Base-by-base conservation (phyloP, 2,888 invertebrate species). In the Esperia sulphurella region DNA sequence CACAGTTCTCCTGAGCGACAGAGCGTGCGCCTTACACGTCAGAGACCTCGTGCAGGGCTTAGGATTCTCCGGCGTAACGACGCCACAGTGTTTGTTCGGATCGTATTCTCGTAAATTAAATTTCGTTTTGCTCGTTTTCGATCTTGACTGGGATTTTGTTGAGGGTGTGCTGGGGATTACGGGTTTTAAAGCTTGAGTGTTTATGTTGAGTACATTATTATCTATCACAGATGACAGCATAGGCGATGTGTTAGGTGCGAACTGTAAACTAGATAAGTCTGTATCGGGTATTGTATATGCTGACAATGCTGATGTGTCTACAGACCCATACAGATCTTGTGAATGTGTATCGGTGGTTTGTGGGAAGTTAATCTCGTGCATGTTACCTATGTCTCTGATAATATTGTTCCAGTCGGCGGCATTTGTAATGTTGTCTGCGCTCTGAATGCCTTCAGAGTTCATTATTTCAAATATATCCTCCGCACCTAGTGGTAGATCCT, bases 51-150 rank as follows among this genome's bases (percentile, higher is more conserved):
- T 95, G 75, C 96, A 96, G 0, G 94, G 95, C 63, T 93, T 93
- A 4, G 90, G 90, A 54, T 91, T 92, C 57, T 94, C 94, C 1
- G 90, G 91, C 47, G 91, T 92, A 60, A 92, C 81, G 12, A 96
- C 96, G 1, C 96, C 96, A 75, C 96, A 96, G 72, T 96, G 96
- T 59, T 94, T 92, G 72, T 96, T 94, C 13, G 96, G 93, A 77
- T 96, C 95, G 80, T 94, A 96, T 71, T 95, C 94, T 52, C 95
- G 90, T 54, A 91, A 86, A 58, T 80, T 83, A 60, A 84, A 83
- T 63, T 89, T 90, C 50, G 82, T 78, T 64, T 88, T 89, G 64
- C 75, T 78, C 33, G 80, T 66, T 62, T 81, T 87, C 28, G 75
- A 69, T 54, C 79, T 74, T 33, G 74, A 72, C 46, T 67, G 60